These are phyloP conservation scores for Drosophila kurseongensis DNA, from an alignment of 1,140 invertebrate species.

Conservation along the genomic window DNA sequence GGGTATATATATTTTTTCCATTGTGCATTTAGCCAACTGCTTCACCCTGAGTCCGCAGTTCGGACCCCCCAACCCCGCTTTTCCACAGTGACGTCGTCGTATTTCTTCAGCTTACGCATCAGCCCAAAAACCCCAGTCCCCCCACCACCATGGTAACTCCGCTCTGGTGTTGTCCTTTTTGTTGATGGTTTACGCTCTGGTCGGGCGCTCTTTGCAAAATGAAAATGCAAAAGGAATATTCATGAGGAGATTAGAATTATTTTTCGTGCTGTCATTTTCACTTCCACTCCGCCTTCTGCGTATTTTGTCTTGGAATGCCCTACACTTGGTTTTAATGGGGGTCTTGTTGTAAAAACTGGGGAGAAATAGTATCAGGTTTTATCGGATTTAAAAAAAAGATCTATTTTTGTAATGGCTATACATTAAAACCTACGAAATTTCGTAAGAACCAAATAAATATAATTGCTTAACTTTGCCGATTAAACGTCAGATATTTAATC, in stretches of 20 bases:
- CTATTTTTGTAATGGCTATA: too few species aligned
- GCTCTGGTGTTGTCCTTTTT: slow-evolving; percentile 36
- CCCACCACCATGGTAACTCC: background rate
- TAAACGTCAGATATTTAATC: too few species aligned
- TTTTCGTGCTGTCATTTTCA: slow-evolving; percentile 83
- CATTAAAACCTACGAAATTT: too few species aligned
- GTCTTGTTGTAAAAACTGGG: background rate
- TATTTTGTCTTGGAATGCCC: slow-evolving; percentile 49
- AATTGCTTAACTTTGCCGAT: too few species aligned
- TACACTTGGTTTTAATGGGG: slow-evolving; percentile 4
- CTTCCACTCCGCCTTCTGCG: slow-evolving; percentile 64
- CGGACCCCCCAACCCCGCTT: slow-evolving; percentile 14
- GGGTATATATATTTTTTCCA: slow-evolving; percentile 60
- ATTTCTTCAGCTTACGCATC: slow-evolving; percentile 70
- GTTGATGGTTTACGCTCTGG: slow-evolving; percentile 66
- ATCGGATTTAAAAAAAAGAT: too few species aligned
- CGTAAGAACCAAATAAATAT: too few species aligned
- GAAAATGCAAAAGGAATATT: slow-evolving; percentile 84
- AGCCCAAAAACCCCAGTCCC: slow-evolving; percentile 5
- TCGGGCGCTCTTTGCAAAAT: slow-evolving; percentile 71
- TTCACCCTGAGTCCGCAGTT: slow-evolving; percentile 41
- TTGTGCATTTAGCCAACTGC: slow-evolving; percentile 62
- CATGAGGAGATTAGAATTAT: slow-evolving; percentile 84
- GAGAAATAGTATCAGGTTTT: too few species aligned
- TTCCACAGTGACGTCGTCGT: slow-evolving; percentile 60